Percentiles rank a stretch among this genome's conserved stretches.
These are phyloP conservation scores for Xylophagus ater DNA, from an alignment of 2,888 invertebrate genomes.

Conservation along the genomic window DNA sequence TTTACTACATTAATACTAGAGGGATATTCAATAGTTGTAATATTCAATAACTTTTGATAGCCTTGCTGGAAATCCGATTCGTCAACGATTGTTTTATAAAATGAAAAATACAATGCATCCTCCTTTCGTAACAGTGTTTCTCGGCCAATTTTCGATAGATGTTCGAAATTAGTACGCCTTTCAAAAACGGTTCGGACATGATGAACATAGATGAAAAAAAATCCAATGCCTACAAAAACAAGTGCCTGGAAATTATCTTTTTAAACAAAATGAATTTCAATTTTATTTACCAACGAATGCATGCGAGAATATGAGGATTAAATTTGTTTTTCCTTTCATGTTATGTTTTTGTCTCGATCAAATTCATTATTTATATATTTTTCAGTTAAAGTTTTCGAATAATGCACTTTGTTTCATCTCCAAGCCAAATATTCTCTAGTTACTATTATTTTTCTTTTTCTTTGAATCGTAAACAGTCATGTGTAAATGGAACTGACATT, in stretches of 20 bases:
- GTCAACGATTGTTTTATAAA: slow-evolving; percentile 70
- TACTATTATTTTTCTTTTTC: too few relatives aligned
- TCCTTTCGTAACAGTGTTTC: slow-evolving; percentile 80
- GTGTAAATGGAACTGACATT: too few relatives aligned
- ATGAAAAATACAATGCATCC: slow-evolving; percentile 83
- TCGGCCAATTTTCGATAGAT: slow-evolving; percentile 68
- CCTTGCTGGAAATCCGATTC: slow-evolving; percentile 51
- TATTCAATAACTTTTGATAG: slow-evolving; percentile 51
- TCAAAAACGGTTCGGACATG: slow-evolving; percentile 65
- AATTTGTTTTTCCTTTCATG: slow-evolving; percentile 29
- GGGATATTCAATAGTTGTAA: slow-evolving; percentile 72
- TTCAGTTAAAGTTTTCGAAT: too few relatives aligned
- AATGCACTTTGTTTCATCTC: too few relatives aligned
- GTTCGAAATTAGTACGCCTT: slow-evolving; percentile 72
- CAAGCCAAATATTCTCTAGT: too few relatives aligned
- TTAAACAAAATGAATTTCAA: neutral
- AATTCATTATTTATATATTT: too few relatives aligned
- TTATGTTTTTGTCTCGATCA: slow-evolving; percentile 15
- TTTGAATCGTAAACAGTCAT: too few relatives aligned
- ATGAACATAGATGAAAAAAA: slow-evolving; percentile 50
- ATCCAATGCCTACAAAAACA: slow-evolving; percentile 44
- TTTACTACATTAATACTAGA: slow-evolving; percentile 68
- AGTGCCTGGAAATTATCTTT: neutral
- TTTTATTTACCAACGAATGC: slow-evolving; percentile 32
- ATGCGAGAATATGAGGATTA: slow-evolving; percentile 31